phyloP scores from a whole-genome alignment of 35 echinoderm and acorn worm genomes.

The Ptychodera flava region DNA sequence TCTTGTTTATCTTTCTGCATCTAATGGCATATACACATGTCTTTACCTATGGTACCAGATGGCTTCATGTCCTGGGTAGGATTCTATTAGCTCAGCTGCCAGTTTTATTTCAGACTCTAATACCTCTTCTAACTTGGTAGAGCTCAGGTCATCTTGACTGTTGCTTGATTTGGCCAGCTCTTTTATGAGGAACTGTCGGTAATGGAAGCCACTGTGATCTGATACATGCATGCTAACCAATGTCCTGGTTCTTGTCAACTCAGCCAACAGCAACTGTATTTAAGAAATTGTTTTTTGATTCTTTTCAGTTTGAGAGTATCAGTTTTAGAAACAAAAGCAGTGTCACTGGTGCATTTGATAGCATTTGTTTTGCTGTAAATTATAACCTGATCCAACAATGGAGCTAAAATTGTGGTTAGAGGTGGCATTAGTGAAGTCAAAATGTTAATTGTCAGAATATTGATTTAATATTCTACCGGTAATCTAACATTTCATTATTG shows the following conservation, averaged over 20 bases:
- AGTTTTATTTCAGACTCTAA: slow-evolving; percentile 49
- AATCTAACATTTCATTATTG: too few relatives aligned
- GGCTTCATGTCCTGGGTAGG: slow-evolving; percentile 80
- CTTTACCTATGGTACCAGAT: slow-evolving; percentile 85
- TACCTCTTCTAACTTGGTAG: background rate
- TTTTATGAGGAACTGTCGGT: slow-evolving; percentile 60
- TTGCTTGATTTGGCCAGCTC: background rate
- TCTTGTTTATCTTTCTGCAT: background rate
- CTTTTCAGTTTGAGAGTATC: too few relatives aligned
- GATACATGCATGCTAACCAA: slow-evolving; percentile 69
- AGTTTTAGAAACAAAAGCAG: too few relatives aligned
- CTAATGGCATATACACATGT: background rate
- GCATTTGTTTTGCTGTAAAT: too few relatives aligned
- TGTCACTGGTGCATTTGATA: too few relatives aligned
- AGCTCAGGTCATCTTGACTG: background rate
- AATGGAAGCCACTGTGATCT: slow-evolving; percentile 89
- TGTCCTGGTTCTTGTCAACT: slow-evolving; percentile 40
- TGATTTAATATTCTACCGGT: too few relatives aligned
- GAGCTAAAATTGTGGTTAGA: too few relatives aligned
- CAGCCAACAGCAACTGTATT: slow-evolving; percentile 40
- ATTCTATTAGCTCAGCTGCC: slow-evolving; percentile 43
- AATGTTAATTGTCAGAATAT: too few relatives aligned
- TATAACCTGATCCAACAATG: too few relatives aligned
- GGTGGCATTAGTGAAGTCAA: too few relatives aligned
- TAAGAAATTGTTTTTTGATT: too few relatives aligned